Percentiles rank a stretch among this genome's conserved stretches.
Evolutionary conservation across 2,113 vertebrate genomes (phyloP).

Genomic region (Melanerpes aurifrons): DNA sequence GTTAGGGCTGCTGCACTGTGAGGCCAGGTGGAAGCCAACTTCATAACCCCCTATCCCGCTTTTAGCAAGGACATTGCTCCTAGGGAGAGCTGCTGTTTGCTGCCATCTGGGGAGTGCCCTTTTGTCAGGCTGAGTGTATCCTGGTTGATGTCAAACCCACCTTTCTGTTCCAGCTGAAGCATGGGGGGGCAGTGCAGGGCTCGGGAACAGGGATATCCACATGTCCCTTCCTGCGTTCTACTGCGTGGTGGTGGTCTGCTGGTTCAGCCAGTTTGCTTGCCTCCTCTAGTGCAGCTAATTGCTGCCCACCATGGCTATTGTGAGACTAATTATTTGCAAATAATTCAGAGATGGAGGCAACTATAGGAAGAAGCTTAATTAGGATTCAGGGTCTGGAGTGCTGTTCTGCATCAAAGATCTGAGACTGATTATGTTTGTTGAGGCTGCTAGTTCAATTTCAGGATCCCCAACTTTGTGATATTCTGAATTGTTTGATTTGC

Average conservation of each 20-base stretch:
- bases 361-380: neutral
- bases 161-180: neutral
- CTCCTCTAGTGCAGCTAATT: neutral
- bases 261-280: neutral
- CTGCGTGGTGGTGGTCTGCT: neutral
- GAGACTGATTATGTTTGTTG: neutral
- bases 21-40: neutral
- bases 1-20: neutral
- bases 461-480: neutral
- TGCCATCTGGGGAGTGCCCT: neutral
- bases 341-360: neutral
- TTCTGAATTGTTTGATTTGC: neutral
- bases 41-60: neutral
- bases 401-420: neutral
- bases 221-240: neutral
- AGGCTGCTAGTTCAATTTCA: neutral
- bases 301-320: neutral
- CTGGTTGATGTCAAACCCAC: neutral
- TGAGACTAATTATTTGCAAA: slow-evolving; percentile 11
- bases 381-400: neutral
- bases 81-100: neutral
- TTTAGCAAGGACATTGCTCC: neutral
- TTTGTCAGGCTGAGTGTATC: neutral
- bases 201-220: accelerated
- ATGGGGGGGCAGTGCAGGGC: accelerated